A percentile compares a stretch with the other conserved stretches of the same genome.
phyloP scores from a whole-genome alignment of 2,797 vertebrate species.

The Choloepus didactylus region DNA sequence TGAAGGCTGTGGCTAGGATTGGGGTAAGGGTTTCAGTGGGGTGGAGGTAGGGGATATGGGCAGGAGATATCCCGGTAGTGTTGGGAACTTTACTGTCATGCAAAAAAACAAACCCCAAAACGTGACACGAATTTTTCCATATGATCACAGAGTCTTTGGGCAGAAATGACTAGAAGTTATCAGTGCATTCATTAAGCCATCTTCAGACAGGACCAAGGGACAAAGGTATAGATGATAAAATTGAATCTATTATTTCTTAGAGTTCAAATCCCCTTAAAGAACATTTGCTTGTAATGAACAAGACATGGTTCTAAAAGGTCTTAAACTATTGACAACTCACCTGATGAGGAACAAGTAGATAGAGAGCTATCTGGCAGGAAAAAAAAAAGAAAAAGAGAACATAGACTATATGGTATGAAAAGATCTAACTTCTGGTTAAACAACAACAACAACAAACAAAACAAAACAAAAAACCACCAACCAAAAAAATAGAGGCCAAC shows the following conservation, averaged over 20 bases:
- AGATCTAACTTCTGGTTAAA: background rate
- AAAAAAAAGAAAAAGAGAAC: background rate
- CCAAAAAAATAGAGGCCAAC: background rate
- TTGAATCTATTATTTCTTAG: background rate
- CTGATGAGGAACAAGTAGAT: background rate
- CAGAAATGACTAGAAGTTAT: background rate
- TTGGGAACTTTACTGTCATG: background rate
- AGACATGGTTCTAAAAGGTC: background rate
- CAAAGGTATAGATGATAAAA: background rate
- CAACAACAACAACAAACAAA: background rate
- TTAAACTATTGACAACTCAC: background rate
- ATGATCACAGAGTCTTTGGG: background rate
- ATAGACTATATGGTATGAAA: background rate
- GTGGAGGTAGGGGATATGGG: fast-evolving
- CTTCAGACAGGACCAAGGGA: background rate
- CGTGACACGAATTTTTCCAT: background rate
- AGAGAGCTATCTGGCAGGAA: background rate
- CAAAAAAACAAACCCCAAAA: background rate
- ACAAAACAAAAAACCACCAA: background rate
- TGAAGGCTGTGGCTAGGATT: conserved; percentile 51
- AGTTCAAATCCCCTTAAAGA: background rate
- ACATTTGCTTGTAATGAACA: background rate
- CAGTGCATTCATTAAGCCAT: background rate
- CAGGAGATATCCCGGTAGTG: background rate
- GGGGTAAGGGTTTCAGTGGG: fast-evolving